A percentile compares a stretch with the other conserved stretches of the same genome.
Conservation (phyloP, 2,113 vertebrate genomes). For the Myiozetetes cayanensis region DNA sequence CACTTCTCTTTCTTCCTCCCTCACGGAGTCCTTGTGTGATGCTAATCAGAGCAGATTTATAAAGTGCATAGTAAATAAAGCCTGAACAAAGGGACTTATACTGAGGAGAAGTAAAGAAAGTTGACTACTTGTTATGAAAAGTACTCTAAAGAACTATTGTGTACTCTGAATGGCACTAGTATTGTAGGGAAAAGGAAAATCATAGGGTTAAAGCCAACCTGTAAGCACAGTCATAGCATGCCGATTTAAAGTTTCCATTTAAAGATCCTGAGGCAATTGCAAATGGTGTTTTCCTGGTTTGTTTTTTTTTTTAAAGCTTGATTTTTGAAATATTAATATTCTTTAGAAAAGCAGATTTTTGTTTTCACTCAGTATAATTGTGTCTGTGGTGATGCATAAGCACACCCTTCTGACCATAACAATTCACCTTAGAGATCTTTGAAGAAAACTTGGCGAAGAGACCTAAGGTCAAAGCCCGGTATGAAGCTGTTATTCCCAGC, state of each 20-base stretch:
- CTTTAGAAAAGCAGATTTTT: neutral
- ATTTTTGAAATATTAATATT: neutral
- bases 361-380: neutral
- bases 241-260: neutral
- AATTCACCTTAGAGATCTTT: neutral
- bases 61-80: constrained; percentile 21
- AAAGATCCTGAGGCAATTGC: neutral
- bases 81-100: constrained; percentile 3
- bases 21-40: constrained; percentile 3
- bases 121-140: neutral
- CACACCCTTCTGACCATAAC: neutral
- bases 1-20: neutral
- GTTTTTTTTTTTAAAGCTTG: neutral
- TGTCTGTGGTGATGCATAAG: neutral
- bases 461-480: neutral
- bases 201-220: neutral
- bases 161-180: neutral
- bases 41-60: constrained; percentile 38
- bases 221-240: neutral
- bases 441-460: neutral
- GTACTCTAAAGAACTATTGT: neutral
- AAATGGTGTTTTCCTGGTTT: neutral
- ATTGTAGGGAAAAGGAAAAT: neutral
- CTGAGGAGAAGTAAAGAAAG: constrained; percentile 12
- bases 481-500: neutral